A percentile compares a stretch with the other conserved stretches of the same genome.
These are phyloP conservation scores for Atrina japonica DNA, from an alignment of 2,888 invertebrate species.

Conservation along the genomic window DNA sequence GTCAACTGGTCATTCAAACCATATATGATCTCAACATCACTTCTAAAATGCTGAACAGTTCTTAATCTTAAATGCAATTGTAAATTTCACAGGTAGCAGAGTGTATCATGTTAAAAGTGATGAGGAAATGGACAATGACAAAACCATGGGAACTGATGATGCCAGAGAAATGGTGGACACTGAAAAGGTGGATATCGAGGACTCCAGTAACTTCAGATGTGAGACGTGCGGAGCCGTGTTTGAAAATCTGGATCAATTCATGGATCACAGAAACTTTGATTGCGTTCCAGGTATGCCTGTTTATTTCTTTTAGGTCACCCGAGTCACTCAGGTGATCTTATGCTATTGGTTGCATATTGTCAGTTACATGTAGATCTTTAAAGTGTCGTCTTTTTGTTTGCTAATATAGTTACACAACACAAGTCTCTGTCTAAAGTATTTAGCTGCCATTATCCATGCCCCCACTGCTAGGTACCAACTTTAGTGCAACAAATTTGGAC, in stretches of 20 bases:
- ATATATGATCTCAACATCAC: too few species aligned
- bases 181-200: slow-evolving; percentile 25
- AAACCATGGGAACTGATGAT: neutral
- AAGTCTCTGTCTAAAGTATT: too few species aligned
- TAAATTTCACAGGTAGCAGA: slow-evolving; percentile 8
- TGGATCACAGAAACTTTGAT: slow-evolving; percentile 76
- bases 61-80: neutral
- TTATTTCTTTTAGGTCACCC: too few species aligned
- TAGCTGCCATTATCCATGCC: too few species aligned
- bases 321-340: too few species aligned
- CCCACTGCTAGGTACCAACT: too few species aligned
- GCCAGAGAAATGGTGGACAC: slow-evolving; percentile 8
- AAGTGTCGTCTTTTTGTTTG: too few species aligned
- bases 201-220: slow-evolving; percentile 60
- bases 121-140: slow-evolving; percentile 6
- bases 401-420: too few species aligned
- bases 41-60: neutral
- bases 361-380: too few species aligned
- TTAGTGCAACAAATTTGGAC: too few species aligned
- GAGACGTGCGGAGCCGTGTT: slow-evolving; percentile 71
- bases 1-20: too few species aligned
- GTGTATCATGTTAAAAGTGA: slow-evolving; percentile 9
- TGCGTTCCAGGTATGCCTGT: slow-evolving; percentile 61
- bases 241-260: slow-evolving; percentile 71
- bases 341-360: too few species aligned